phyloP scores from a whole-genome alignment of 2,888 invertebrate genomes.

The Acanthosepion lycidas region DNA sequence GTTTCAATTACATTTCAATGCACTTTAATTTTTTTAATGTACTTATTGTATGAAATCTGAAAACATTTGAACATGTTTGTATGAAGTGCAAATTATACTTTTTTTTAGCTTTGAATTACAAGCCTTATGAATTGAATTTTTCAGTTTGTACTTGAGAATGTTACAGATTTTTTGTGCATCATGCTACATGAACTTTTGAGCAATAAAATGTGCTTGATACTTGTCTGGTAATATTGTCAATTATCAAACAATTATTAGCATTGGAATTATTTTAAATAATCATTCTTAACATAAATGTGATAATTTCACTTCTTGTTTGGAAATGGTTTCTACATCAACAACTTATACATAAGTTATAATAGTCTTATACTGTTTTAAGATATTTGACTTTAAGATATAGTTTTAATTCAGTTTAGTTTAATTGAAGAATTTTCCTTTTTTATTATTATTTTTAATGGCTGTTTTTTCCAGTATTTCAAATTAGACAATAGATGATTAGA shows the following conservation, averaged over 20 bases:
- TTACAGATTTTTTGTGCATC: neutral
- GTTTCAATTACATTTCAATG: too few species aligned
- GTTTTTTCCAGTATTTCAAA: neutral
- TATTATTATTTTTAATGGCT: neutral
- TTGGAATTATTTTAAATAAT: neutral
- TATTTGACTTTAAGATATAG: neutral
- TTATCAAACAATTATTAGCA: neutral
- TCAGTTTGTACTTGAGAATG: neutral
- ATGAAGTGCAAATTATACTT: neutral
- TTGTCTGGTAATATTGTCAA: neutral
- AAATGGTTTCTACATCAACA: neutral
- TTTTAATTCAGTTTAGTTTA: neutral
- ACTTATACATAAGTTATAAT: too few species aligned
- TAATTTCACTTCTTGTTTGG: too few species aligned
- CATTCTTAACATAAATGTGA: neutral
- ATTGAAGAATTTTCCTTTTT: neutral
- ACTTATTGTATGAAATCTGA: neutral
- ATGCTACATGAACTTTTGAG: neutral
- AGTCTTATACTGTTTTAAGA: neutral
- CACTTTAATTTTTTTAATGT: neutral
- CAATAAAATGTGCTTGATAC: neutral
- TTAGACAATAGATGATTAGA: neutral
- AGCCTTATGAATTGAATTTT: neutral
- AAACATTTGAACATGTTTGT: neutral
- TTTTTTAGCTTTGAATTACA: neutral